Percentiles rank a stretch among this genome's conserved stretches.
phyloP scores from a whole-genome alignment of 2,888 invertebrate species.

The Rhagophthalmus giganteus region DNA sequence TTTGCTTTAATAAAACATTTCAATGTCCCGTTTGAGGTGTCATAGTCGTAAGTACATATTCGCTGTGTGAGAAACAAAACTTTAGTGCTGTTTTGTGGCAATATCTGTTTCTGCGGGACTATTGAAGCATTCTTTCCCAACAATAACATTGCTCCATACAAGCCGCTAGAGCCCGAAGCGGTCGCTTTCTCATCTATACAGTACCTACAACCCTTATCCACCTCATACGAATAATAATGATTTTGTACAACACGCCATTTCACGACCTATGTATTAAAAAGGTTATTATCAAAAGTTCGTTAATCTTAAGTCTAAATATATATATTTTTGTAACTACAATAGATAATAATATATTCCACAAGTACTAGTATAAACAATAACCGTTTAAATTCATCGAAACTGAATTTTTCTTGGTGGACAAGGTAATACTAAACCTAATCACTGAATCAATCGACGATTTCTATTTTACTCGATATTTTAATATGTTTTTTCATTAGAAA shows the following conservation, averaged over 20 bases:
- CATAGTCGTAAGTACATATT: conserved; percentile 48
- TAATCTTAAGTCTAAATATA: background rate
- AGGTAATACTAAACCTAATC: too few relatives aligned
- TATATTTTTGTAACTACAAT: background rate
- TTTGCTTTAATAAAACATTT: conserved; percentile 40
- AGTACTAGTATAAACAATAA: too few relatives aligned
- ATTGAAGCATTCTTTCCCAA: conserved; percentile 52
- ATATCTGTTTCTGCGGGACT: conserved; percentile 51
- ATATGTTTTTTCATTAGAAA: too few relatives aligned
- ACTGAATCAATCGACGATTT: too few relatives aligned
- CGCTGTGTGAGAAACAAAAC: conserved; percentile 51
- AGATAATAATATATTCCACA: too few relatives aligned
- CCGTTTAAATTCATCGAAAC: too few relatives aligned
- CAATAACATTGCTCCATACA: conserved; percentile 52
- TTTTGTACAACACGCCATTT: conserved; percentile 15
- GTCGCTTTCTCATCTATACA: conserved; percentile 30
- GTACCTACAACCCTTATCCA: conserved; percentile 27
- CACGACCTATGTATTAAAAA: conserved; percentile 19
- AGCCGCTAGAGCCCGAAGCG: conserved; percentile 38
- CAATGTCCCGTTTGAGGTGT: conserved; percentile 43
- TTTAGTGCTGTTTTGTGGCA: conserved; percentile 54
- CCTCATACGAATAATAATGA: conserved; percentile 29
- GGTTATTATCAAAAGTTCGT: too few relatives aligned
- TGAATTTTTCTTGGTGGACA: too few relatives aligned
- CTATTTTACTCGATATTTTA: too few relatives aligned